phyloP scores from a whole-genome alignment of 2,888 invertebrate species.

The Tolmerus cingulatus region DNA sequence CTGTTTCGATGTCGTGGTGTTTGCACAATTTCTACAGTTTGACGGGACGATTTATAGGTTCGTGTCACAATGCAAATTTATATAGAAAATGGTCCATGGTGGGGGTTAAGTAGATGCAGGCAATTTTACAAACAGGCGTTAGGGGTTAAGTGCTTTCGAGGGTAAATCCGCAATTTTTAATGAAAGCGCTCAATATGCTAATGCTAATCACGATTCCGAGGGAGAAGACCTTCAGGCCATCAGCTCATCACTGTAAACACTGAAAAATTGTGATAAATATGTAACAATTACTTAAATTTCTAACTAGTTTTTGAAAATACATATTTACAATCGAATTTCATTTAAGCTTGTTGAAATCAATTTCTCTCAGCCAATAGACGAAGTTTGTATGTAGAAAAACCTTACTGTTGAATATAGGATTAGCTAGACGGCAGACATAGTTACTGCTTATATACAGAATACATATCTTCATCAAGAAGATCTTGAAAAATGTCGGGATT shows the following conservation, averaged over 20 bases:
- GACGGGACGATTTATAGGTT: conserved; percentile 25
- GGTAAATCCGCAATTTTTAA: neutral
- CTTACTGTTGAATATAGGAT: no score
- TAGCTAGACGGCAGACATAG: no score
- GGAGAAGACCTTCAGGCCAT: neutral
- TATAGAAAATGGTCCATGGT: neutral
- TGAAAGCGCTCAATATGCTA: neutral
- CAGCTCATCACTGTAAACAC: neutral
- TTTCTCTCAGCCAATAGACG: no score
- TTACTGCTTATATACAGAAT: no score
- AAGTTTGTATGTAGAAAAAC: no score
- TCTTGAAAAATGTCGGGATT: no score
- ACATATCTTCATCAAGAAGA: no score
- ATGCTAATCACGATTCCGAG: neutral
- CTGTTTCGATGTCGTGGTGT: neutral
- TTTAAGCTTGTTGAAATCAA: no score
- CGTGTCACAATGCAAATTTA: conserved; percentile 4
- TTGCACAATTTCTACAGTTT: conserved; percentile 24
- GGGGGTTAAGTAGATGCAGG: neutral
- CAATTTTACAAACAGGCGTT: neutral
- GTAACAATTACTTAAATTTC: no score
- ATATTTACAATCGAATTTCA: no score
- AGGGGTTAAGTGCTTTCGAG: neutral
- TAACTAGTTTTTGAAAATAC: no score
- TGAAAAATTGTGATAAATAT: neutral